Evolutionary conservation across 2,113 vertebrate species (phyloP), one percentile per base, ranked within the genome.

Genomic region (Cynopterus brachyotis): DNA sequence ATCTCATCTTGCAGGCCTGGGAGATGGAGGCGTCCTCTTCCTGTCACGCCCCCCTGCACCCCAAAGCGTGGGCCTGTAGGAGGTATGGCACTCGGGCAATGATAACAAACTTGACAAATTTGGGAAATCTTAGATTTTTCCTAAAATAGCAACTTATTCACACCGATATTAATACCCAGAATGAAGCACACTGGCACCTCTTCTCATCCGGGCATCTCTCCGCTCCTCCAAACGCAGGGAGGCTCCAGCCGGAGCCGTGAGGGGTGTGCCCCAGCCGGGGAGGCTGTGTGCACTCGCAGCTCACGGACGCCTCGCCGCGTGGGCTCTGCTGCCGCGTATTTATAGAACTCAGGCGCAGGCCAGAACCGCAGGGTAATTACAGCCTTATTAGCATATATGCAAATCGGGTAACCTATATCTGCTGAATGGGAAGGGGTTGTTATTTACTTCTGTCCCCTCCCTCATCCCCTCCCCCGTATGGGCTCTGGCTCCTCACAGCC

Each of bases 321-420:
- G 91, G 81, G 89, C 98, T 97, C 96, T 86, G 92, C 95, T 93
- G 91, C 81, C 96, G 69, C 98, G 93, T 88, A 95, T 98, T 94
- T 98, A 97, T 98, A 96, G 98, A 93, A 98, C 98, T 97, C 97
- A 96, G 98, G 97, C 53, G 86, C 92, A 89, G 96, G 97, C 97
- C 97, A 84, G 89, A 96, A 96, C 98, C 55, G 98, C 80, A 92
- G 97, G 98, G 98, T 99, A 99, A 99, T 99, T 99, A 99, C 98
- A 97, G 62, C 96, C 97, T 98, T 93, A 99, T 99, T 99, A 99
- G 98, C 99, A 99, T 99, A 99, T 99, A 99, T 99, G 99, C 99
- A 99, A 99, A 99, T 98, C 67, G 91, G 97, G 97, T 95, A 98
- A 98, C 97, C 97, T 97, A 95, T 98, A 96, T 96, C 96, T 45